A percentile compares a stretch with the other conserved stretches of the same genome.
These are phyloP conservation scores for Ectemnius continuus DNA, from an alignment of 2,888 invertebrate genomes.

Conservation along the genomic window DNA sequence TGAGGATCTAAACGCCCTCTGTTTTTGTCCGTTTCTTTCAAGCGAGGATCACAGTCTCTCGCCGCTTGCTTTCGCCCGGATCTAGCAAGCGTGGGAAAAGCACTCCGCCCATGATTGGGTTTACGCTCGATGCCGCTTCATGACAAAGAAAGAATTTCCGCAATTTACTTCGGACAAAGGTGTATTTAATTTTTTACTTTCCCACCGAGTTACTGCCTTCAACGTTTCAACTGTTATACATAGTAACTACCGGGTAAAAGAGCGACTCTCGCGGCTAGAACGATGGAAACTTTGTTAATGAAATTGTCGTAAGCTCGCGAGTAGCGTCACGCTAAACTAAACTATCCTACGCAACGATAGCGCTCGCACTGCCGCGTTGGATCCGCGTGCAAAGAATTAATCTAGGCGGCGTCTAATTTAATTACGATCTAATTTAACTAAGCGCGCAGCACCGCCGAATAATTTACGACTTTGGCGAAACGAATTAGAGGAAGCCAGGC, in stretches of 20 bases:
- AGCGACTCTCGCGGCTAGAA: neutral
- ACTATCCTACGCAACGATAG: neutral
- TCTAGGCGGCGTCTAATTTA: constrained; percentile 18
- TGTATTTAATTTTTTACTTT: too few relatives aligned
- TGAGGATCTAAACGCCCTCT: neutral
- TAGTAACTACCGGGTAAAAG: neutral
- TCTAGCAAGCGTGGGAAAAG: too few relatives aligned
- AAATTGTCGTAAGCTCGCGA: neutral
- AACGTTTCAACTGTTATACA: neutral
- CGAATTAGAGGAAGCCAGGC: too few relatives aligned
- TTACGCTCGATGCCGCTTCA: too few relatives aligned
- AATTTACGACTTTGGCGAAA: constrained; percentile 21
- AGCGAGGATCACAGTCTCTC: neutral
- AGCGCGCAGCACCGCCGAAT: constrained; percentile 1
- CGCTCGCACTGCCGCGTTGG: neutral
- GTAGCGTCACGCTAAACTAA: neutral
- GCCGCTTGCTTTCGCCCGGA: too few relatives aligned
- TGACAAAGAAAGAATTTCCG: too few relatives aligned
- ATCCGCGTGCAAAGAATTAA: neutral
- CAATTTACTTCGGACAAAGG: too few relatives aligned
- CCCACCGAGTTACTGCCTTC: too few relatives aligned
- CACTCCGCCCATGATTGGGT: too few relatives aligned
- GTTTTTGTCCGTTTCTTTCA: neutral
- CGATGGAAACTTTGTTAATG: neutral
- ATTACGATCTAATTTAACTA: constrained; percentile 24